Conservation (phyloP, 1,140 invertebrate genomes). For the Palaemon carinicauda region DNA sequence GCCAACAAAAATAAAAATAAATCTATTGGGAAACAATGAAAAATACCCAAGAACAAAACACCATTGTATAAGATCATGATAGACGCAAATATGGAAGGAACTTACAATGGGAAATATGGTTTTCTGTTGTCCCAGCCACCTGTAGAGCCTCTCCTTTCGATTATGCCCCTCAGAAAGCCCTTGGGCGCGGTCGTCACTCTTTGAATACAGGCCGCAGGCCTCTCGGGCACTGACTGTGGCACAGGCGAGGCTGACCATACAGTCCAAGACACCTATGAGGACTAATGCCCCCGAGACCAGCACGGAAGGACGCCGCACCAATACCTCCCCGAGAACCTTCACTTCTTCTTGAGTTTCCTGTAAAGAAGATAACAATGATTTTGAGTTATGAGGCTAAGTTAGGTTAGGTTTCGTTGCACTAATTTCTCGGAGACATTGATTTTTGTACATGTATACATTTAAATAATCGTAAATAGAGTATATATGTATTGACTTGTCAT, state of each 20-base stretch:
- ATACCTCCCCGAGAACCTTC: slow-evolving; percentile 18
- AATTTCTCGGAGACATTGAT: too few species aligned
- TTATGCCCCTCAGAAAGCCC: slow-evolving; percentile 51
- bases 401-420: too few species aligned
- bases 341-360: slow-evolving; percentile 43
- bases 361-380: background rate
- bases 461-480: too few species aligned
- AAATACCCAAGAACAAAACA: background rate
- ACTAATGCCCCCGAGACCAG: slow-evolving; percentile 42
- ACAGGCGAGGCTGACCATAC: slow-evolving; percentile 47
- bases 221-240: slow-evolving; percentile 36
- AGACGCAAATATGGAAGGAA: background rate
- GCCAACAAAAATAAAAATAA: too few species aligned
- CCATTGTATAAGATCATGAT: background rate
- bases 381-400: background rate
- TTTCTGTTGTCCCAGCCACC: slow-evolving; percentile 57
- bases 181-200: slow-evolving; percentile 8
- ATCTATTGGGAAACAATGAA: too few species aligned
- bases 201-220: slow-evolving; percentile 42
- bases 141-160: slow-evolving; percentile 54
- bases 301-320: slow-evolving; percentile 50
- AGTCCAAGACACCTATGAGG: slow-evolving; percentile 49
- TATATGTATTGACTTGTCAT: too few species aligned
- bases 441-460: too few species aligned
- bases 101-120: slow-evolving; percentile 57